Percentiles rank a stretch among this genome's conserved stretches.
Conservation (phyloP, 2,797 vertebrate genomes). For the Acanthiza pusilla region DNA sequence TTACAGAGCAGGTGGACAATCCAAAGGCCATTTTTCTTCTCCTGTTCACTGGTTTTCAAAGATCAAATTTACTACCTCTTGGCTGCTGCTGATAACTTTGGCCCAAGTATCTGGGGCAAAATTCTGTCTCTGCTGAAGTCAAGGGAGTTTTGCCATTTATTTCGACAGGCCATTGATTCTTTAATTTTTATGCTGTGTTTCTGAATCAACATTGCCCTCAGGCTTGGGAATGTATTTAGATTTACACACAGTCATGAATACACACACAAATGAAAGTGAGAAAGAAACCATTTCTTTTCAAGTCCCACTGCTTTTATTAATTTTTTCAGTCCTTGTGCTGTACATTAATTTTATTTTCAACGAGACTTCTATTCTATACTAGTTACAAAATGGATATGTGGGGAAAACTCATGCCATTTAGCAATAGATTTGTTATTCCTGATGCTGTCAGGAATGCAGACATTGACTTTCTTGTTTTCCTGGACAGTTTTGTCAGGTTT, state of each 20-base stretch:
- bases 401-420: slow-evolving; percentile 45
- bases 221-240: slow-evolving; percentile 13
- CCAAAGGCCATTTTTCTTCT: neutral
- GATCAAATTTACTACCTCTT: neutral
- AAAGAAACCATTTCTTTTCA: slow-evolving; percentile 4
- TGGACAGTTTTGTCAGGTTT: slow-evolving; percentile 40
- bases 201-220: slow-evolving; percentile 14
- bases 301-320: slow-evolving; percentile 40
- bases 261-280: neutral
- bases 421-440: slow-evolving; percentile 43
- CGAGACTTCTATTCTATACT: slow-evolving; percentile 21
- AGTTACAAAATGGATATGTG: neutral
- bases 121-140: neutral
- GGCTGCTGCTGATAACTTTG: neutral
- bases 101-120: neutral
- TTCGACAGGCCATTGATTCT: neutral
- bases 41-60: neutral
- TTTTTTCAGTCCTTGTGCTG: slow-evolving; percentile 35
- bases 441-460: neutral
- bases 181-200: slow-evolving; percentile 17
- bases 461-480: slow-evolving; percentile 25
- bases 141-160: neutral
- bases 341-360: slow-evolving; percentile 32
- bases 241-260: neutral
- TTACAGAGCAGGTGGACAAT: neutral